phyloP scores from a whole-genome alignment of 2,888 invertebrate species.

The Drymonia ruficornis region DNA sequence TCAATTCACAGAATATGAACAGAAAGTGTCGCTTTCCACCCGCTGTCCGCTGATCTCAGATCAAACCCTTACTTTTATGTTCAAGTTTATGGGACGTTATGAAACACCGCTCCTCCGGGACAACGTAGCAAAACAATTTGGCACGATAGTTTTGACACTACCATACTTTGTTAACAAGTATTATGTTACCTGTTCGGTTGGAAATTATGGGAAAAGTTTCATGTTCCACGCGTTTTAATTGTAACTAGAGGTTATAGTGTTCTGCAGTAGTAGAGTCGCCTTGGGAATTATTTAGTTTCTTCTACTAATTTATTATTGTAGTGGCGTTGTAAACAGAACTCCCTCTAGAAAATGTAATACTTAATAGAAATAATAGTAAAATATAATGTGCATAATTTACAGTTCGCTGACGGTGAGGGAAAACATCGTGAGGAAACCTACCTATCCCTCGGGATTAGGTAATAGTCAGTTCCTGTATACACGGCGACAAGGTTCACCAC shows the following conservation, averaged over 20 bases:
- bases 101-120: conserved; percentile 63
- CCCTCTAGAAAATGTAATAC: too few species aligned
- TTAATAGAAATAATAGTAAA: too few species aligned
- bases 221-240: conserved; percentile 30
- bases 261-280: background rate
- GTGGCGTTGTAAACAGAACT: too few species aligned
- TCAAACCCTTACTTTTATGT: conserved; percentile 43
- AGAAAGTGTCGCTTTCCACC: background rate
- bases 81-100: conserved; percentile 72
- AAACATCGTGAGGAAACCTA: too few species aligned
- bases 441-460: too few species aligned
- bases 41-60: conserved; percentile 23
- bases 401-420: too few species aligned
- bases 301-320: background rate
- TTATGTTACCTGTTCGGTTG: conserved; percentile 38
- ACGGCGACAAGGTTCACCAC: too few species aligned
- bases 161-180: conserved; percentile 54
- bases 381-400: too few species aligned
- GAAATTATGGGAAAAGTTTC: conserved; percentile 34
- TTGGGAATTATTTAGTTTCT: conserved; percentile 3
- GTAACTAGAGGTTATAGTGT: conserved; percentile 15
- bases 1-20: too few species aligned
- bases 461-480: too few species aligned
- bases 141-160: conserved; percentile 70
- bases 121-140: conserved; percentile 69